Conservation (phyloP, 2,113 vertebrate genomes). For the Cariama cristata region DNA sequence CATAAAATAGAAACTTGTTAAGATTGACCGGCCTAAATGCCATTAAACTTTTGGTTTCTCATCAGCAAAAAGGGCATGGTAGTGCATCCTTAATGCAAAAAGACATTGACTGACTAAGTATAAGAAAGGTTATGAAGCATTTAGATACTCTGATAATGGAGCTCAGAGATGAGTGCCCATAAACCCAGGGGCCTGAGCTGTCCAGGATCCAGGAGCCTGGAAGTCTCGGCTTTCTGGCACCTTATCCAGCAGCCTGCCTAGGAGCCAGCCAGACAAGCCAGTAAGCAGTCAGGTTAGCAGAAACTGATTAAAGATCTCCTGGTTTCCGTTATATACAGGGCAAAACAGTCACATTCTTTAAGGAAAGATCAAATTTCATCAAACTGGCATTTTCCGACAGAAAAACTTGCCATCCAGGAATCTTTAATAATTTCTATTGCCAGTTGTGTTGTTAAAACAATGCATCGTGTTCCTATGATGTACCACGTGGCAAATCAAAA, state of each 20-base stretch:
- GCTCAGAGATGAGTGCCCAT: not conserved
- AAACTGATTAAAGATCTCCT: constrained; percentile 13
- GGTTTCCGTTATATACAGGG: not conserved
- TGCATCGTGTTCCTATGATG: not conserved
- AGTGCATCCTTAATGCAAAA: not conserved
- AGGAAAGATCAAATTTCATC: not conserved
- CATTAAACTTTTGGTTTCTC: not conserved
- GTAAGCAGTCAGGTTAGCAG: not conserved
- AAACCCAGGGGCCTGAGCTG: not conserved
- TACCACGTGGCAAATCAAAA: not conserved
- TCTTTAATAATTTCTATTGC: not conserved
- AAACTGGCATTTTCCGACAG: not conserved
- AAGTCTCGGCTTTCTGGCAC: constrained; percentile 42
- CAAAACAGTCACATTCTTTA: not conserved
- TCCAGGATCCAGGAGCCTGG: constrained; percentile 28
- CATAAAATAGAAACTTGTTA: not conserved
- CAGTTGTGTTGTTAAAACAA: not conserved
- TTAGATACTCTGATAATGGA: constrained; percentile 28
- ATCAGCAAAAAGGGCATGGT: not conserved
- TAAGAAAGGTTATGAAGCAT: not conserved
- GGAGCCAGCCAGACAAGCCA: not conserved
- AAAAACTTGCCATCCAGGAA: not conserved
- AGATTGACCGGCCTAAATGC: not conserved
- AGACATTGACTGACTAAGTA: not conserved
- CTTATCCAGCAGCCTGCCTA: not conserved